Base-by-base conservation (phyloP, 2,113 vertebrate genomes). In the Platichthys flesus region DNA sequence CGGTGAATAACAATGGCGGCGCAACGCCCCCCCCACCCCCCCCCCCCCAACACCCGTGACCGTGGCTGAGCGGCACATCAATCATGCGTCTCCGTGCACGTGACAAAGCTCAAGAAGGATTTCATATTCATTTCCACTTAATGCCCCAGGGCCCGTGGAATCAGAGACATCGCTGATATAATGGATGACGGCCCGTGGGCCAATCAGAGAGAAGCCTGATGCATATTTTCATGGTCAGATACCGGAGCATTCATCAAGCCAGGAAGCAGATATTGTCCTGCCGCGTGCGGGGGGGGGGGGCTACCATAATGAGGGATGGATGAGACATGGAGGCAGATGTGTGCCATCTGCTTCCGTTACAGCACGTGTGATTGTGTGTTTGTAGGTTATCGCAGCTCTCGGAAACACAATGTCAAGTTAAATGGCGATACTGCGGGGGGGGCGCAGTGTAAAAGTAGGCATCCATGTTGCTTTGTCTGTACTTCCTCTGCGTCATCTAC, bases 91-190 rank as follows among this genome's bases (percentile, higher is more conserved):
- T 76, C 72, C 78, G 13, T 45, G 79, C 68, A 84, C 79, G 85
- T 67, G 70, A 85, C 2, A 89, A 83, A 58, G 75, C 81, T 79
- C 67, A 24, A 23, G 85, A 91, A 82, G 74, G 85, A 81, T 82
- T 93, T 87, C 26, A 75, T 78, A 89, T 90, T 89, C 84, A 87
- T 87, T 71, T 71, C 78, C 56, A 49, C 83, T 83, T 80, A 83
- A 87, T 81, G 26, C 81, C 68, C 31, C 26, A n/a, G 26, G 24
- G 67, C 67, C 70, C 54, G 15, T 23, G 73, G 83, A 89, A 80
- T 81, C 65, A 0, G 51, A 89, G 79, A 84, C 57, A 55, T 6
- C 2, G 28, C 60, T 2, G 54, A 49, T 81, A 42, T 89, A 89
- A 93, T 81, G 73, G 85, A 91, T 88, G 86, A 60, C n/a, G 10